Conservation (phyloP, 2,113 vertebrate species). For the Machaerirhynchus nigripectus region DNA sequence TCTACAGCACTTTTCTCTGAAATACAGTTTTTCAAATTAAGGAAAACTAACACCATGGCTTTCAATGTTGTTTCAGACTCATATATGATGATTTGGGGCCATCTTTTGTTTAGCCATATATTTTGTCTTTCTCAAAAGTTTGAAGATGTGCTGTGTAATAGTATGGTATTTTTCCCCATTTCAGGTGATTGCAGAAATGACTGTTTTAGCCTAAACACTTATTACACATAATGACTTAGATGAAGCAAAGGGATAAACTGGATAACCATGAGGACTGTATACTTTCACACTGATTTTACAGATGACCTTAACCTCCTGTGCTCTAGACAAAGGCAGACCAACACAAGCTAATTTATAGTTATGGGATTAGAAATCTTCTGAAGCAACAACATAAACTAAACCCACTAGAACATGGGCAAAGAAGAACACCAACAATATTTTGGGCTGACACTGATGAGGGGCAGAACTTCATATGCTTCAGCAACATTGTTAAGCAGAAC, state of each 20-base stretch:
- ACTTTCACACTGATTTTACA: neutral
- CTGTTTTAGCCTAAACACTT: neutral
- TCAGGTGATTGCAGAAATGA: neutral
- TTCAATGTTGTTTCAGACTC: neutral
- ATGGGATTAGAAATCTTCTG: neutral
- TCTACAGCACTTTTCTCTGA: neutral
- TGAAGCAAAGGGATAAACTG: neutral
- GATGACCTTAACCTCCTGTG: neutral
- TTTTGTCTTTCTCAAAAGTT: neutral
- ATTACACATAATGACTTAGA: neutral
- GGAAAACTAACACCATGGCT: accelerated
- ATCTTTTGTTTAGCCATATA: neutral
- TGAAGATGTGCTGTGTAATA: neutral
- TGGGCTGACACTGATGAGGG: neutral
- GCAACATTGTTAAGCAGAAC: neutral
- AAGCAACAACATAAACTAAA: neutral
- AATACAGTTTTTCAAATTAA: neutral
- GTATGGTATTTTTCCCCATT: neutral
- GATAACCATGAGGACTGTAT: accelerated
- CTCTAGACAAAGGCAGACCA: neutral
- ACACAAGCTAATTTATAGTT: neutral
- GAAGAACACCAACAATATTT: neutral
- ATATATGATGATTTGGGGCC: neutral
- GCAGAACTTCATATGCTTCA: neutral
- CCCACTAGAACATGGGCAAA: neutral